A percentile compares a stretch with the other conserved stretches of the same genome.
These are phyloP conservation scores for Cacatua alba DNA, from an alignment of 2,113 vertebrate genomes.

Conservation along the genomic window DNA sequence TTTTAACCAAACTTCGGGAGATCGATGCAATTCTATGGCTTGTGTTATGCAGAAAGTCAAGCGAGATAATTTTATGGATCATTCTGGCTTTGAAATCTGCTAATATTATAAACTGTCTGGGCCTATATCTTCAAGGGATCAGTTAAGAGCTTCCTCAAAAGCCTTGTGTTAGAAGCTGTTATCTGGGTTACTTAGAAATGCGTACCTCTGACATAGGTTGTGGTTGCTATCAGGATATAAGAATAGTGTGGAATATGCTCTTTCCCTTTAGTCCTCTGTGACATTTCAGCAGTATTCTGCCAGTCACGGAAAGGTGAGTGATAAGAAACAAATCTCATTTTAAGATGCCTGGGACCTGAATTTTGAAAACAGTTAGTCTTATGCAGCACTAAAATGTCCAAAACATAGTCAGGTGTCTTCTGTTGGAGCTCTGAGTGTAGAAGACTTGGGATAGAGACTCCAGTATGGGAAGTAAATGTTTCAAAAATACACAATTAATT, in stretches of 20 bases:
- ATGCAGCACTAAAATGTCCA: background rate
- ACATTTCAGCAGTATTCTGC: background rate
- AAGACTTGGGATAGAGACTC: background rate
- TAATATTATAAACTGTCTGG: background rate
- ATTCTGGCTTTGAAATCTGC: background rate
- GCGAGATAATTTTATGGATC: background rate
- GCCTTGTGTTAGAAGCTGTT: background rate
- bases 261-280: background rate
- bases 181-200: background rate
- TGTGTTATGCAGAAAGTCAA: background rate
- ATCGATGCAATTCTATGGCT: background rate
- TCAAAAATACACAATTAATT: background rate
- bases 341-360: background rate
- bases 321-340: background rate
- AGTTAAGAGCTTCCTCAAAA: background rate
- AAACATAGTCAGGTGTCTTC: background rate
- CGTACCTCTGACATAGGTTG: background rate
- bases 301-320: background rate
- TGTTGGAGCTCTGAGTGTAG: background rate
- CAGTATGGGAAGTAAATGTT: background rate
- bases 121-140: background rate
- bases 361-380: background rate
- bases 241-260: background rate
- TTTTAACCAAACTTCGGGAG: background rate
- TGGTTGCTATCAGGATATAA: background rate